phyloP scores from a whole-genome alignment of 2,113 vertebrate species.

The Saimiri boliviensis region DNA sequence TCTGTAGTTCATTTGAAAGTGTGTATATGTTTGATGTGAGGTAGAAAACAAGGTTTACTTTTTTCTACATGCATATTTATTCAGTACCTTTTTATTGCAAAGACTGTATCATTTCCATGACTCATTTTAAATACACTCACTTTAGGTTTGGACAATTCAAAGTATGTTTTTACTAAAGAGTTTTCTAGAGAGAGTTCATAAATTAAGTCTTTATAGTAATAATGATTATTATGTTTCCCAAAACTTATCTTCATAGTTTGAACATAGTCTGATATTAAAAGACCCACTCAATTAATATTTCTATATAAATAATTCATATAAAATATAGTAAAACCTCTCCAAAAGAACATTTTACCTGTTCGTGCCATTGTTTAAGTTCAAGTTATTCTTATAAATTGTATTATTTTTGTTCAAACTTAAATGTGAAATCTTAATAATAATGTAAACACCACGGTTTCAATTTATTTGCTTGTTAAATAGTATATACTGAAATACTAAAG shows the following conservation, averaged over 20 bases:
- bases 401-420: neutral
- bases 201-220: neutral
- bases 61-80: neutral
- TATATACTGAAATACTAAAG: no score
- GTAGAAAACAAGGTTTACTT: neutral
- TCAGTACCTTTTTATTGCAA: neutral
- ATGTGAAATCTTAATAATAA: slow-evolving; percentile 45
- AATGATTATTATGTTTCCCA: slow-evolving; percentile 24
- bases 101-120: neutral
- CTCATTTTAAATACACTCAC: neutral
- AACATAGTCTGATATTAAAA: slow-evolving; percentile 49
- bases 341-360: neutral
- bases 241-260: neutral
- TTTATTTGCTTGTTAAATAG: neutral
- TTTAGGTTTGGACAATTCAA: neutral
- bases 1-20: neutral
- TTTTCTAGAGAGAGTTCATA: neutral
- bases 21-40: neutral
- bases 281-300: slow-evolving; percentile 47
- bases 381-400: slow-evolving; percentile 10
- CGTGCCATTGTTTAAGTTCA: neutral
- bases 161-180: neutral
- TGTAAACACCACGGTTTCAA: neutral
- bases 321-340: neutral
- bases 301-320: slow-evolving; percentile 16